Base-by-base conservation (phyloP, 2,888 invertebrate genomes). In the Cheilosia scutellata region DNA sequence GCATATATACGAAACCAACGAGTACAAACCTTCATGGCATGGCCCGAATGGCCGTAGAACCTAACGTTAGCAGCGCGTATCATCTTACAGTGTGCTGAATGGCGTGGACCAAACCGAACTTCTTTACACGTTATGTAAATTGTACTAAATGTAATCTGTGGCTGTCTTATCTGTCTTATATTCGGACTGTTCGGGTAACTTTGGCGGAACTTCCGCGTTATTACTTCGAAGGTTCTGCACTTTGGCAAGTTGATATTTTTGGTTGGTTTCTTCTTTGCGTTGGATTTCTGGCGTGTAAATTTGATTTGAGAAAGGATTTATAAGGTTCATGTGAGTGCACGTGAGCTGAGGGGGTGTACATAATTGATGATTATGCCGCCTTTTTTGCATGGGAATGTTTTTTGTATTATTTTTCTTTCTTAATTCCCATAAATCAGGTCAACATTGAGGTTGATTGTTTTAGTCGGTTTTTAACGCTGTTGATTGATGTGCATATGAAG, bases 131-230 rank as follows among this genome's bases (percentile, higher is more conserved):
- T 86, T 86, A 82, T 86, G 86, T 86, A 82, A 86, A 86, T 86
- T 77, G 86, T 80, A 80, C 76, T 58, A 37, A 37, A 37, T 86
- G 65, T 86, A 80, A 86, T 86, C 80, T 80, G 62, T 63, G 82
- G 42, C 76, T 86, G 82, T 86, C 86, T 82, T 82, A 82, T 82
- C 82, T 86, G 76, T 77, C 82, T 76, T 86, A 80, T 86, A 57
- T 80, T 80, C 62, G 68, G 44, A 84, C 33, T 74, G 65, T 76
- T 76, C 62, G 55, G 76, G 65, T 68, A 68, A 71, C 66, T 86
- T 76, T 71, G 49, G 78, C 74, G 70, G 82, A 86, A 86, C 86
- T 86, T 86, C 86, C 86, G 86, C 82, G 66, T 86, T 86, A 77
- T 78, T 86, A 82, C 72, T 82, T 86, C 68, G 65, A 76, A 62